Evolutionary conservation across 53 echinoderm and acorn worm genomes (phyloP), one percentile per base, ranked within the genome.

Genomic region (Antedon mediterranea): DNA sequence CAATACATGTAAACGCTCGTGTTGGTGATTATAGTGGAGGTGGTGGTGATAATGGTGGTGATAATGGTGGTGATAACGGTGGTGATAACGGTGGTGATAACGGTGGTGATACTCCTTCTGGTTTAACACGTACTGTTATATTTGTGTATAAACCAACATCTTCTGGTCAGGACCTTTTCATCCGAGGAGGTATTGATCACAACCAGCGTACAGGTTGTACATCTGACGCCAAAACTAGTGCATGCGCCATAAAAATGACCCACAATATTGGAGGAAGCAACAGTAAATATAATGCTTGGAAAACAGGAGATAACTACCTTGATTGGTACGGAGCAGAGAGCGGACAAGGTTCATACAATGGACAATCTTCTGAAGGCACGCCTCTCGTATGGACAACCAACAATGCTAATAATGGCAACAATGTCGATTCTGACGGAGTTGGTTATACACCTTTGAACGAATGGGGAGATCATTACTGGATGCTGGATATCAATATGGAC

Each of bases 381-480:
- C 92, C 92, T 0, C 71, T 92, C 28, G 84, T 89, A 28, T 92
- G 89, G 89, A 89, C 89, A 34, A 92, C 86, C 9, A 84, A 80
- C 73, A 72, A 89, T 32, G 76, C 88, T 0, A 32, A 34, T 32
- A 71, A 86, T 72, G 28, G 71, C 37, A 79, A 82, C 27, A 80
- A 33, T 3, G 92, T 92, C 3, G 80, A 34, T 33, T 43, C 42
- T 31, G 74, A 92, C 4, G 92, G 92, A 0, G 89, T 84, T 73
- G 92, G 92, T 4, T 89, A 89, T 76, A 76, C 86, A 0, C 74
- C 89, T 3, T 33, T 91, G 31, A 89, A 91, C 78, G 71, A 81
- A 9, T 92, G 86, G 86, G 92, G 92, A 30, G 85, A 86, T n/a
- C 86, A 89, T 76, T 92, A 89, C 81, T 92, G 92, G 92, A 92